A percentile compares a stretch with the other conserved stretches of the same genome.
These are phyloP conservation scores for Endotricha flammealis DNA, from an alignment of 2,888 invertebrate species.

Conservation along the genomic window DNA sequence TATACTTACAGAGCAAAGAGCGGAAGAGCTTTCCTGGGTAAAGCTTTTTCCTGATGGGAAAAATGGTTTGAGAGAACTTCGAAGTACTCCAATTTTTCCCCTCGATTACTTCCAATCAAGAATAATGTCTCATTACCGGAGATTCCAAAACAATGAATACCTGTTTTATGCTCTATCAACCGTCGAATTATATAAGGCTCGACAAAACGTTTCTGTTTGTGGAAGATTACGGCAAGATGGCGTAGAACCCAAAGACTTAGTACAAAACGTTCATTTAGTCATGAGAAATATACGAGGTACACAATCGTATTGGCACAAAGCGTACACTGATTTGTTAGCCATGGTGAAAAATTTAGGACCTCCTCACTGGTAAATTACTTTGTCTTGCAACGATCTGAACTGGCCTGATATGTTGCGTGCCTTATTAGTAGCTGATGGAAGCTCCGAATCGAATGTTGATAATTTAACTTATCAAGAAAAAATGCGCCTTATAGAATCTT, in stretches of 20 bases:
- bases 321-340: neutral
- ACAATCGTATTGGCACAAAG: constrained; percentile 7
- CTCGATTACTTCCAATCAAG: constrained; percentile 1
- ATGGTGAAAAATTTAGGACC: constrained; percentile 31
- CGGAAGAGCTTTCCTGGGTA: constrained; percentile 4
- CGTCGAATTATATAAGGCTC: neutral
- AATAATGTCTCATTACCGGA: neutral
- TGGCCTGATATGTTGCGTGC: constrained; percentile 39
- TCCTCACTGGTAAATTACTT: constrained; percentile 35
- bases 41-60: neutral
- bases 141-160: constrained; percentile 2
- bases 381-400: constrained; percentile 28
- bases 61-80: neutral
- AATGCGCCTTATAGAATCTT: constrained; percentile 14
- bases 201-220: constrained; percentile 3
- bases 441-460: too few relatives aligned
- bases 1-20: neutral
- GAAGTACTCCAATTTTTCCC: neutral
- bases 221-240: neutral
- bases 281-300: constrained; percentile 6
- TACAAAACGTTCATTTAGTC: constrained; percentile 1
- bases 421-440: constrained; percentile 30
- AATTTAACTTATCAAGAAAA: constrained; percentile 15
- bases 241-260: neutral
- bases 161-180: too few relatives aligned